Evolutionary conservation across 2,888 invertebrate species (phyloP).

Genomic region (Leptothorax acervorum): DNA sequence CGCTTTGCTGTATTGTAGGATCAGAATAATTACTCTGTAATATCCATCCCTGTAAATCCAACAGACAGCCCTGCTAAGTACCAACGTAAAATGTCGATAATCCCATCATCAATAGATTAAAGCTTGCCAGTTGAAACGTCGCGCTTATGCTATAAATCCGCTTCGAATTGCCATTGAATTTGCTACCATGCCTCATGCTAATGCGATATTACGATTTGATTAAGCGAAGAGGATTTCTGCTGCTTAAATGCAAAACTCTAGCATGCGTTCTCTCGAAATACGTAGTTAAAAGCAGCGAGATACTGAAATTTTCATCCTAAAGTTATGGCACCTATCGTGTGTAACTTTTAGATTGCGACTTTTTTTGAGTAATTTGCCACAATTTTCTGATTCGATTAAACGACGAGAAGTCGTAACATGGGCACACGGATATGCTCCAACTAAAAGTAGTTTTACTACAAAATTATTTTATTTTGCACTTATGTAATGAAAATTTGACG

Average conservation of each 20-base stretch:
- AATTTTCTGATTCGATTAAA: slow-evolving; percentile 22
- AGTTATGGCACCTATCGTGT: neutral
- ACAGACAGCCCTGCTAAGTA: slow-evolving; percentile 35
- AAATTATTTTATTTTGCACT: neutral
- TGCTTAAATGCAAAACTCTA: slow-evolving; percentile 29
- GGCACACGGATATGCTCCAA: neutral
- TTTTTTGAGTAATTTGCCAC: neutral
- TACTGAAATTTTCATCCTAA: slow-evolving; percentile 1
- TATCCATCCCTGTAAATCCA: slow-evolving; percentile 45
- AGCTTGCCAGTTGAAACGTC: slow-evolving; percentile 47
- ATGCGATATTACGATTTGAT: slow-evolving; percentile 70
- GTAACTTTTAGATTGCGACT: slow-evolving; percentile 3
- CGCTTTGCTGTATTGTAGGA: neutral
- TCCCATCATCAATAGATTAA: slow-evolving; percentile 61
- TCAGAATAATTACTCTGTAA: slow-evolving; percentile 42
- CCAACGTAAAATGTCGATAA: slow-evolving; percentile 61
- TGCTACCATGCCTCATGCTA: slow-evolving; percentile 56
- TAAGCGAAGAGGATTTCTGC: slow-evolving; percentile 60
- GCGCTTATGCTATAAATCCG: slow-evolving; percentile 62
- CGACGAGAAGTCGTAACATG: neutral
- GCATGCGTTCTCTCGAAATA: neutral
- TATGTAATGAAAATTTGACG: slow-evolving; percentile 39
- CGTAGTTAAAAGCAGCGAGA: neutral
- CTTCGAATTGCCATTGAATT: slow-evolving; percentile 63
- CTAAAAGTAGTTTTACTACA: neutral